Conservation (phyloP, 2,888 invertebrate species). For the Spisula solida region DNA sequence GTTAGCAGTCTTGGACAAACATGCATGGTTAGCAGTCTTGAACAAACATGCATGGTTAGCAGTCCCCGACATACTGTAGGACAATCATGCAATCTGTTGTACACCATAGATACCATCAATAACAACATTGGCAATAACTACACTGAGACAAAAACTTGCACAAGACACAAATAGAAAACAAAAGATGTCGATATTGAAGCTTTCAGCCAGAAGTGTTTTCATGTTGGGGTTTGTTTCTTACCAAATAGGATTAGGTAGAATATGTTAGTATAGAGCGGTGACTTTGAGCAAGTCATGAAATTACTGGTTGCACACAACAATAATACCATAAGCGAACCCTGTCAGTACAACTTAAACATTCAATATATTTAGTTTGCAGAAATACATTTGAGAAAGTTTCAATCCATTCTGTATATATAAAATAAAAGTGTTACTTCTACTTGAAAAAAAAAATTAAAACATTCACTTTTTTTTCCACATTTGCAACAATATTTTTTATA, state of each 20-base stretch:
- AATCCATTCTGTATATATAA: neutral
- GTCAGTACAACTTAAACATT: conserved; percentile 9
- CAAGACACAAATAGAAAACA: conserved; percentile 7
- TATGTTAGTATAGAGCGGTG: neutral
- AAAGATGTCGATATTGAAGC: conserved; percentile 6
- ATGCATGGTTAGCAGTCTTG: no score
- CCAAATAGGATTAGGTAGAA: neutral
- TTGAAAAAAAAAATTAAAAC: no score
- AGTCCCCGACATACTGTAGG: no score
- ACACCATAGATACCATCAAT: neutral
- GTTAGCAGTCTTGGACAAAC: no score
- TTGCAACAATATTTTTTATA: no score
- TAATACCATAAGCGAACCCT: conserved; percentile 14
- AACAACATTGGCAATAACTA: conserved; percentile 1
- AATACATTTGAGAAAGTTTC: conserved; percentile 10
- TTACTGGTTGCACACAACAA: neutral
- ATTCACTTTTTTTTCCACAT: no score
- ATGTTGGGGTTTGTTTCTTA: conserved; percentile 6
- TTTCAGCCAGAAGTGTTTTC: conserved; percentile 15
- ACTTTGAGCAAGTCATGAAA: neutral
- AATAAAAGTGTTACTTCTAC: no score
- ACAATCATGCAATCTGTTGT: neutral
- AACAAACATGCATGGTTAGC: neutral
- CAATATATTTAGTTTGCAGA: neutral
- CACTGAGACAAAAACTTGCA: neutral